phyloP scores from a whole-genome alignment of 2,113 vertebrate species.

The Sturnira hondurensis region DNA sequence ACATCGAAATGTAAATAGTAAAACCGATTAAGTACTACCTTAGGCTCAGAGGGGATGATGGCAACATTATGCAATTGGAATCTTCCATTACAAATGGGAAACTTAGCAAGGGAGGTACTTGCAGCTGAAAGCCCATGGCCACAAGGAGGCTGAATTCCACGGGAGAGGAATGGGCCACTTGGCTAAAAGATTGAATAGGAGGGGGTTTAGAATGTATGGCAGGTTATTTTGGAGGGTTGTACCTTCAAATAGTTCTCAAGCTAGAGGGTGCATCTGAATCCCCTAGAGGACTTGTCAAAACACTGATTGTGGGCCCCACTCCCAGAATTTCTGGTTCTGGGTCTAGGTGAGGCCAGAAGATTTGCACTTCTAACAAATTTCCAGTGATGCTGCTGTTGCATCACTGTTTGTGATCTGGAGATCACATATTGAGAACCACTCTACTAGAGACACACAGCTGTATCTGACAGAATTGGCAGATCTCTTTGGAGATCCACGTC shows the following conservation, averaged over 20 bases:
- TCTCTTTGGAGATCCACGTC: not conserved
- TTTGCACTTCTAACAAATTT: not conserved
- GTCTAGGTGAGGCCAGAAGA: not conserved
- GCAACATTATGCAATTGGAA: not conserved
- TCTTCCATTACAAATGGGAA: not conserved
- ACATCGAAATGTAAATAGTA: not conserved
- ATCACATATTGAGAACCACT: not conserved
- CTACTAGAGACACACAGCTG: not conserved
- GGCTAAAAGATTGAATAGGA: not conserved
- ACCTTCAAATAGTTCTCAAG: not conserved
- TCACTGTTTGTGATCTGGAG: not conserved
- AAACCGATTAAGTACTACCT: not conserved
- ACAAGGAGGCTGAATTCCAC: not conserved
- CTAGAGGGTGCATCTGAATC: not conserved
- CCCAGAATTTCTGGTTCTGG: not conserved
- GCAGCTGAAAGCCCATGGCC: not conserved
- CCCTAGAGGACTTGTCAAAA: not conserved
- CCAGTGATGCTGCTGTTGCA: not conserved
- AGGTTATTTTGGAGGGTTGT: not conserved
- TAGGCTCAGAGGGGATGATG: not conserved
- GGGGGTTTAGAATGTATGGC: not conserved
- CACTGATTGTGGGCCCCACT: fast-evolving
- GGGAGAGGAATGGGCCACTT: not conserved
- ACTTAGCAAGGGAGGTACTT: not conserved
- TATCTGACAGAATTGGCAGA: not conserved